Conservation (phyloP, 1,140 invertebrate genomes). For the Hypothenemus hampei region DNA sequence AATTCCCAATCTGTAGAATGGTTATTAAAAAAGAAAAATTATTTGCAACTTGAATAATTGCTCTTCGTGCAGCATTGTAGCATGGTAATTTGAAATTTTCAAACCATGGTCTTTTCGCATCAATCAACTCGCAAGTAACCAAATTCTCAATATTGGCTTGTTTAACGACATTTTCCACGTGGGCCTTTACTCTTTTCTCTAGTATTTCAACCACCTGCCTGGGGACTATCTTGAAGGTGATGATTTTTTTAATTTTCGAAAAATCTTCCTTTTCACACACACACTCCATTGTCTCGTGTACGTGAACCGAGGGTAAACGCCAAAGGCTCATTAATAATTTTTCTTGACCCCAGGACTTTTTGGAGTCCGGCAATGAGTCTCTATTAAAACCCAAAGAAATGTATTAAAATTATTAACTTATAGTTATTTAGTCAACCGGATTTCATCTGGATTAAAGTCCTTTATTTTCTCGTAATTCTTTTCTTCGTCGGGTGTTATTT, state of each 20-base stretch:
- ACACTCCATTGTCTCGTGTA: constrained; percentile 38
- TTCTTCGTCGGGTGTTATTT: constrained; percentile 45
- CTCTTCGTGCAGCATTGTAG: constrained; percentile 41
- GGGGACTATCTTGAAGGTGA: constrained; percentile 43
- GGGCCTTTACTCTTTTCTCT: constrained; percentile 23
- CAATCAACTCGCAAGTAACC: constrained; percentile 34
- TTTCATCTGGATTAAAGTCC: constrained; percentile 39
- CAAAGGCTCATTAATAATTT: constrained; percentile 44
- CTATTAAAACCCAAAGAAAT: constrained; percentile 33
- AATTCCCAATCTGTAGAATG: not conserved
- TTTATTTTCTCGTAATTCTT: constrained; percentile 40
- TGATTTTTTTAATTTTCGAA: constrained; percentile 36
- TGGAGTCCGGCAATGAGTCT: constrained; percentile 34
- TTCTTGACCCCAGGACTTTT: constrained; percentile 40
- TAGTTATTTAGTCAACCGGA: too few relatives aligned
- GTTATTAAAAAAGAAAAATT: not conserved
- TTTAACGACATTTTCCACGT: constrained; percentile 35
- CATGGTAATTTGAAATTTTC: constrained; percentile 36
- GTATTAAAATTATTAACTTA: too few relatives aligned
- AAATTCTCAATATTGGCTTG: constrained; percentile 37
- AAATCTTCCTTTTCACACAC: constrained; percentile 39
- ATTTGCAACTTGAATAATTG: constrained; percentile 40
- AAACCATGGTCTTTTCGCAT: constrained; percentile 37
- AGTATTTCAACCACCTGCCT: constrained; percentile 36
- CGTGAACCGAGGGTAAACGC: constrained; percentile 38